Base-by-base conservation (phyloP, 2,797 vertebrate genomes). In the Austrolebias charrua region DNA sequence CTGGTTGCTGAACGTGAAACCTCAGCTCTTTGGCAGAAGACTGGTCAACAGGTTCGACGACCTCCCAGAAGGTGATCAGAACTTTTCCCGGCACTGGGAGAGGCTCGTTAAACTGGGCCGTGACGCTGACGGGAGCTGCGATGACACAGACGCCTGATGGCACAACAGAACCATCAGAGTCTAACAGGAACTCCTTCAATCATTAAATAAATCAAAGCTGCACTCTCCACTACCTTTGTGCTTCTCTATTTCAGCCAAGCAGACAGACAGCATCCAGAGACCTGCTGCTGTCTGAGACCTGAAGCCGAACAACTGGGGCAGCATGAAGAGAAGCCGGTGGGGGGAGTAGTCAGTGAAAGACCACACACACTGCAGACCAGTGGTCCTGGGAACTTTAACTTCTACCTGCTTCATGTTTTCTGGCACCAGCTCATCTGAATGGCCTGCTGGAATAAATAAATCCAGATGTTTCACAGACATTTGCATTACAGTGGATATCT, bases 221-320 rank as follows among this genome's bases (percentile, higher is more conserved):
- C 24, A 24, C 8, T 33, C 8, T 8, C 6, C 31, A 19, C n/a
- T 55, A 71, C 90, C 91, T 83, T 82, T 87, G 74, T 87, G 86
- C 62, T 92, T 92, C 55, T 92, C 91, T 48, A 91, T 83, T 76
- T 93, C 90, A 43, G 91, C 90, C 79, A 92, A 60, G 66, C 89
- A 92, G 19, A 79, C 78, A 4, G 90, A 90, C 57, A 92, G 60
- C 83, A 90, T 84, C 91, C 91, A 93, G 28, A 92, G 71, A 43
- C 74, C 45, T 0, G 62, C 54, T 6, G 69, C 14, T 0, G 20
- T 55, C 28, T 61, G 71, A 19, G 15, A n/a, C 10, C 61, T 77
- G 71, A 45, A 76, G 42, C 86, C 67, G 4, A 81, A 60, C 19
- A 84, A 63, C 62, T 57, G 38, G 51, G 75, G 59, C 0, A 66